These are phyloP conservation scores for Automeris io DNA, from an alignment of 2,888 invertebrate genomes.

Conservation along the genomic window DNA sequence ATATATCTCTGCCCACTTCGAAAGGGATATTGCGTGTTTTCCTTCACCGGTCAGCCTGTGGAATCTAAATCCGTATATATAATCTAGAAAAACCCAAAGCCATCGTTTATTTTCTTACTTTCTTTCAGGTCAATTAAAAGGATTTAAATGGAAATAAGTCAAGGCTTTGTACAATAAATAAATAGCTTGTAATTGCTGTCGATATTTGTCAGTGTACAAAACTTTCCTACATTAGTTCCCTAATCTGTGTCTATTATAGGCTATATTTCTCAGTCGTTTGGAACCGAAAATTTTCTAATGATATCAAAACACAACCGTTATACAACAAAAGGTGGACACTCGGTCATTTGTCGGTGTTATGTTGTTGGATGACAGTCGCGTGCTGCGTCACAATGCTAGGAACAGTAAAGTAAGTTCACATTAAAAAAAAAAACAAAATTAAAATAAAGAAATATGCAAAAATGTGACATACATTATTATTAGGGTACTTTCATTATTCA, in stretches of 20 bases:
- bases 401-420: conserved; percentile 2
- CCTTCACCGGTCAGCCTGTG: too few relatives aligned
- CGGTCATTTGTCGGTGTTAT: conserved; percentile 45
- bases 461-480: too few relatives aligned
- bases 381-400: conserved; percentile 35
- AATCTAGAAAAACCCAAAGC: too few relatives aligned
- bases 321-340: conserved; percentile 61
- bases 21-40: too few relatives aligned
- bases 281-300: conserved; percentile 61
- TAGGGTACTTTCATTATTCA: too few relatives aligned
- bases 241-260: conserved; percentile 58
- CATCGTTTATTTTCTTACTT: too few relatives aligned
- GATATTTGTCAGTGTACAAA: conserved; percentile 46
- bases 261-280: conserved; percentile 63
- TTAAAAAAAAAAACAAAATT: not conserved
- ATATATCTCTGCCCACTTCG: too few relatives aligned
- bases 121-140: too few relatives aligned
- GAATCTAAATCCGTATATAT: too few relatives aligned
- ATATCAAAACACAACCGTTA: conserved; percentile 71
- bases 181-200: conserved; percentile 35
- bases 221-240: conserved; percentile 53
- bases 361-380: conserved; percentile 52
- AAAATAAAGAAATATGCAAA: too few relatives aligned
- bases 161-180: conserved; percentile 12
- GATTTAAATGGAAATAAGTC: too few relatives aligned